A percentile compares a stretch with the other conserved stretches of the same genome.
These are phyloP conservation scores for Chascanopsetta lugubris DNA, from an alignment of 2,113 vertebrate genomes.

Conservation along the genomic window DNA sequence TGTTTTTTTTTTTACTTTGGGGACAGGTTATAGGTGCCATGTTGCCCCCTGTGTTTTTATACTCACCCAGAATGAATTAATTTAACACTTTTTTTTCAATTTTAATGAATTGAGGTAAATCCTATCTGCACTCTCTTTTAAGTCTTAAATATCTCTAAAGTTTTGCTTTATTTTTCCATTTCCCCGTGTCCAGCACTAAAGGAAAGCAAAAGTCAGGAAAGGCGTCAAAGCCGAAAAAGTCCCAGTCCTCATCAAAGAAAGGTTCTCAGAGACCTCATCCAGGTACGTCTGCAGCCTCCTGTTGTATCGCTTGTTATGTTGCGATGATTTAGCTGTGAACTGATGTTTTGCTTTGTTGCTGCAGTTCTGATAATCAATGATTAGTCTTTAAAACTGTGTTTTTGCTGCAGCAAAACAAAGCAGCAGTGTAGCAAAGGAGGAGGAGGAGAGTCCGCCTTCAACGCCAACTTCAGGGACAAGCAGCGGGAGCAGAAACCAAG, in stretches of 20 bases:
- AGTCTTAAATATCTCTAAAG: conserved; percentile 3
- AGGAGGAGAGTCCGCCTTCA: conserved; percentile 84
- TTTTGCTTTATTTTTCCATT: conserved; percentile 16
- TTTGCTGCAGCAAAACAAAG: conserved; percentile 82
- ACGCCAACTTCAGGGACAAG: conserved; percentile 84
- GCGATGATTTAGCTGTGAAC: not conserved
- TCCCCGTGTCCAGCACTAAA: conserved; percentile 84
- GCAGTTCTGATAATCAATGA: not conserved
- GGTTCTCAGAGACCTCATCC: conserved; percentile 85
- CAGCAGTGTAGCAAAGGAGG: conserved; percentile 79
- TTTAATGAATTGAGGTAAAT: not conserved
- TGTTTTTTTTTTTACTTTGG: not conserved
- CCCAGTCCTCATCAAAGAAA: conserved; percentile 84
- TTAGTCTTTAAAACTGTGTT: not conserved
- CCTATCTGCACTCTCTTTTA: too few species aligned
- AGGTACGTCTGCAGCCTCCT: conserved; percentile 72
- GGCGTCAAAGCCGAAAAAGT: conserved; percentile 86
- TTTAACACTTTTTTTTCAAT: too few species aligned
- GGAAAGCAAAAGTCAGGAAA: conserved; percentile 91
- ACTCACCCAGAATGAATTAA: too few species aligned
- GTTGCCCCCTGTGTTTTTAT: too few species aligned
- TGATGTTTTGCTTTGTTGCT: not conserved
- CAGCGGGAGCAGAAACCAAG: conserved; percentile 74
- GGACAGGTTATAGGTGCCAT: too few species aligned
- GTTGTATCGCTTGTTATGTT: not conserved